These are phyloP conservation scores for Drosophila vallismaia DNA, from an alignment of 2,888 invertebrate species.

Conservation along the genomic window DNA sequence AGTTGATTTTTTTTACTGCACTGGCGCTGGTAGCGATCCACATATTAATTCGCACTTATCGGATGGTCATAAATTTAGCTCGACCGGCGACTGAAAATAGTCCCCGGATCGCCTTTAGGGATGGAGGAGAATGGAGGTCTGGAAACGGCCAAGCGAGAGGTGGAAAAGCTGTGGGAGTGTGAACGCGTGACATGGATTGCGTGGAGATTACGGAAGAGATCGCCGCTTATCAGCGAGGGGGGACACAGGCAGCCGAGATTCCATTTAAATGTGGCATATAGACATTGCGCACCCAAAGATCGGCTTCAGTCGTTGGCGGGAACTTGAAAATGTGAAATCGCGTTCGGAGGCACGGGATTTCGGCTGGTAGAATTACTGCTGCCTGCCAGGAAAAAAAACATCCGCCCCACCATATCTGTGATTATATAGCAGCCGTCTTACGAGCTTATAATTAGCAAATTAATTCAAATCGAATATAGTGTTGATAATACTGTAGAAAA, in stretches of 20 bases:
- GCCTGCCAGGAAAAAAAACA: constrained; percentile 31
- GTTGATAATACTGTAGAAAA: constrained; percentile 27
- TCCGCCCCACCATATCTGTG: constrained; percentile 62
- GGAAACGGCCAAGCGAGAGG: constrained; percentile 9
- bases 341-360: constrained; percentile 35
- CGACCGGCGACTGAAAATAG: constrained; percentile 52
- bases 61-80: constrained; percentile 49
- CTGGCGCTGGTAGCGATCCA: constrained; percentile 33
- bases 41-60: constrained; percentile 55
- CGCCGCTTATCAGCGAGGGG: constrained; percentile 48
- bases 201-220: constrained; percentile 45
- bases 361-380: constrained; percentile 48
- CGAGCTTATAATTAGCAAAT: constrained; percentile 11
- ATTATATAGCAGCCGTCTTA: constrained; percentile 45
- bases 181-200: constrained; percentile 59
- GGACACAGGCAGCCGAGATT: constrained; percentile 1
- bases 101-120: not conserved
- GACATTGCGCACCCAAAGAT: constrained; percentile 11
- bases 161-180: constrained; percentile 34
- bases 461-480: constrained; percentile 12
- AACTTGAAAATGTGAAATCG: constrained; percentile 80
- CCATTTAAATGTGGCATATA: constrained; percentile 31
- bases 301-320: constrained; percentile 62
- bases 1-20: constrained; percentile 56
- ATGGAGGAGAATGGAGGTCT: not conserved